These are phyloP conservation scores for Eudyptes chrysolophus DNA, from an alignment of 2,113 vertebrate genomes.

Conservation along the genomic window DNA sequence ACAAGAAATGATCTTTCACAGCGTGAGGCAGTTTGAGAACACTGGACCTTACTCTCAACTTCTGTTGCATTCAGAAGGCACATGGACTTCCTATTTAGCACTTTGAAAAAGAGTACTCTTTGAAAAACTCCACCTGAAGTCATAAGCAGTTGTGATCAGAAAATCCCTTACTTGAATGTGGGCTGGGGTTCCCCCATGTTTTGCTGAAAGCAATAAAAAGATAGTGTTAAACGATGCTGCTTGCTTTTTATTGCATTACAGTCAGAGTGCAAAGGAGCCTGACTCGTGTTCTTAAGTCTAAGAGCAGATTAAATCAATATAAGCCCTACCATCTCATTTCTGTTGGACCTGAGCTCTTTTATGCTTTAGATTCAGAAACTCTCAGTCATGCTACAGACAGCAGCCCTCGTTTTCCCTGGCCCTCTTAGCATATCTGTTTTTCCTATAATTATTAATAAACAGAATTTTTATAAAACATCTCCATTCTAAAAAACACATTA, in stretches of 20 bases:
- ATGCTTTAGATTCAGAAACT: not conserved
- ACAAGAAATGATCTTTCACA: not conserved
- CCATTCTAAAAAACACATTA: not conserved
- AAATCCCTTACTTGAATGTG: not conserved
- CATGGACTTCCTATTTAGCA: not conserved
- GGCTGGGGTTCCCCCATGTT: not conserved
- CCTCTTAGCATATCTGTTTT: not conserved
- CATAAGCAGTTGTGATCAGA: not conserved
- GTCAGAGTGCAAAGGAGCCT: not conserved
- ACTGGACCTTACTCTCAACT: not conserved
- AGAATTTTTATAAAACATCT: not conserved
- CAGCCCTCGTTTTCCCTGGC: not conserved
- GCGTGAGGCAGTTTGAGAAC: not conserved
- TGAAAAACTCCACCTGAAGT: not conserved
- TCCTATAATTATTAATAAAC: not conserved
- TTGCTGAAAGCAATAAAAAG: not conserved
- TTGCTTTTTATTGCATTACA: not conserved
- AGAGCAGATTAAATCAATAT: not conserved
- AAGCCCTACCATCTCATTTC: not conserved
- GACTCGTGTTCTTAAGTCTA: fast-evolving
- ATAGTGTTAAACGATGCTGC: not conserved
- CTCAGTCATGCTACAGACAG: not conserved
- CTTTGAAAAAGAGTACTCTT: not conserved
- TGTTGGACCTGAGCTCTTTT: not conserved
- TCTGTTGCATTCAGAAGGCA: not conserved